Conservation (phyloP, 2,888 invertebrate species). For the Hanleya hanleyi region DNA sequence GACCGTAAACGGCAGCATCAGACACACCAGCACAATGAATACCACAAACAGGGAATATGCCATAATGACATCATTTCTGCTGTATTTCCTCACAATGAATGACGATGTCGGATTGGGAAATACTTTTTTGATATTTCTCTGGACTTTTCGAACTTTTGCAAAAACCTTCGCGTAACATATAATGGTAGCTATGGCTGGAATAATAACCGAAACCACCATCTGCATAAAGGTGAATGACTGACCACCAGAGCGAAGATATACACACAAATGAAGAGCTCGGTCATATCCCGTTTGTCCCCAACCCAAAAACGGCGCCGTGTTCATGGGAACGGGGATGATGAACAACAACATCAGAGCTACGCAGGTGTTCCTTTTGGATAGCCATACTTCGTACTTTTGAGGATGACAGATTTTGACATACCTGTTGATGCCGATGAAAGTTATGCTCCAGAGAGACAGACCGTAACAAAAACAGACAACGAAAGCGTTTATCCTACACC, state of each 20-base stretch:
- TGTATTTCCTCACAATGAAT: conserved; percentile 15
- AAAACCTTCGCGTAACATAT: conserved; percentile 17
- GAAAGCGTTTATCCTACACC: conserved; percentile 23
- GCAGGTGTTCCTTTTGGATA: conserved; percentile 11
- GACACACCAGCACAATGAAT: conserved; percentile 16
- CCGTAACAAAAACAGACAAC: conserved; percentile 14
- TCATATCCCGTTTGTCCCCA: conserved; percentile 17
- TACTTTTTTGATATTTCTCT: neutral
- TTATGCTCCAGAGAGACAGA: conserved; percentile 21
- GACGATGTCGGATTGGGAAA: neutral
- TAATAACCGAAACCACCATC: neutral
- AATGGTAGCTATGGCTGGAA: conserved; percentile 15
- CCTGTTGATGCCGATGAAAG: conserved; percentile 24
- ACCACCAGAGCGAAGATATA: conserved; percentile 18
- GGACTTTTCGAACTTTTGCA: neutral
- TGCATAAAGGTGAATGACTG: conserved; percentile 12
- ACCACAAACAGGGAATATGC: conserved; percentile 21
- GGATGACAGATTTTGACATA: conserved; percentile 31
- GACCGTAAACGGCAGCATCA: conserved; percentile 25
- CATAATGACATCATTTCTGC: conserved; percentile 18
- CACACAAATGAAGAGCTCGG: conserved; percentile 19
- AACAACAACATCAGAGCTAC: conserved; percentile 6
- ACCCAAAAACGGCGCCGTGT: conserved; percentile 17
- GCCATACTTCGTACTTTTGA: conserved; percentile 5
- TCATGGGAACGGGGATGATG: conserved; percentile 8